phyloP scores from a whole-genome alignment of 2,113 vertebrate genomes.

The Herpetotheres cachinnans region DNA sequence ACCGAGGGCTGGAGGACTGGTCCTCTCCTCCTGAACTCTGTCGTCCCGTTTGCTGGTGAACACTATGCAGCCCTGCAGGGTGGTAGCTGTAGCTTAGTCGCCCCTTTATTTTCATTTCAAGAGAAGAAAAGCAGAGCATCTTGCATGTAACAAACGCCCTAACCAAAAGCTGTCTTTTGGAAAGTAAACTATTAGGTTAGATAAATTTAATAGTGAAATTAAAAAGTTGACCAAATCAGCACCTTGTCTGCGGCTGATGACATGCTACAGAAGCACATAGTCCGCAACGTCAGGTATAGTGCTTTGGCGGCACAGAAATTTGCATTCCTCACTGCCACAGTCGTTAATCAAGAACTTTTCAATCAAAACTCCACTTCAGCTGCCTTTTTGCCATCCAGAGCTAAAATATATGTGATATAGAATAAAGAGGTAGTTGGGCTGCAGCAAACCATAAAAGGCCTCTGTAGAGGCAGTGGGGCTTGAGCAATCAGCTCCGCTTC shows the following conservation, averaged over 20 bases:
- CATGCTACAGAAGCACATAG: neutral
- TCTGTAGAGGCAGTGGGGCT: neutral
- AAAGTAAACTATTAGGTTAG: neutral
- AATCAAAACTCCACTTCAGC: constrained; percentile 43
- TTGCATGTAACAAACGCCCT: neutral
- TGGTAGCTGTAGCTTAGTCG: neutral
- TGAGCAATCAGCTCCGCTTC: accelerated
- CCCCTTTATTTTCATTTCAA: neutral
- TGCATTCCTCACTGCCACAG: constrained; percentile 37
- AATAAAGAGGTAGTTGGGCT: neutral
- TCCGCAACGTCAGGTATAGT: neutral
- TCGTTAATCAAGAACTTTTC: constrained; percentile 53
- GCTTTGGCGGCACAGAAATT: constrained; percentile 48
- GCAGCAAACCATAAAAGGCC: neutral
- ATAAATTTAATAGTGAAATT: constrained; percentile 42
- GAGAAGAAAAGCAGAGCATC: neutral
- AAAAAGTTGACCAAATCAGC: constrained; percentile 17
- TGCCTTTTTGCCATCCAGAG: constrained; percentile 38
- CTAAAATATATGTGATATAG: neutral
- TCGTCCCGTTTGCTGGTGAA: neutral
- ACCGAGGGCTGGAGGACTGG: neutral
- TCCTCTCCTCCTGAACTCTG: neutral
- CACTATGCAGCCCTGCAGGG: neutral
- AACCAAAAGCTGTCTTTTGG: neutral
- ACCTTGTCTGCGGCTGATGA: constrained; percentile 22